phyloP scores from a whole-genome alignment of 2,888 invertebrate species.

The Xylota segnis region DNA sequence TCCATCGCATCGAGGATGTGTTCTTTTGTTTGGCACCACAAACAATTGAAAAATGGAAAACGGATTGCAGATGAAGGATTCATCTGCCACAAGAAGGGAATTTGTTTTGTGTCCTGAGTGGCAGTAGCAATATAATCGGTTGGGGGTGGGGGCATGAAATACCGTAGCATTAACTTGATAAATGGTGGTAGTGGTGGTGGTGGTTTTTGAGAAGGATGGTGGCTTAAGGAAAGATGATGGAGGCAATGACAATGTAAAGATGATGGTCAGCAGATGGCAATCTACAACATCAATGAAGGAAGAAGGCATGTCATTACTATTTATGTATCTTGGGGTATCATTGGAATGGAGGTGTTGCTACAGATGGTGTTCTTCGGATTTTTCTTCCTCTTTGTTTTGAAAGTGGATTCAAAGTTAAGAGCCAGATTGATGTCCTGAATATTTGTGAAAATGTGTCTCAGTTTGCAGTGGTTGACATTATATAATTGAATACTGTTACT shows the following conservation, averaged over 20 bases:
- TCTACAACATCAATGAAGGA: constrained; percentile 45
- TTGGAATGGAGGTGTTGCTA: constrained; percentile 19
- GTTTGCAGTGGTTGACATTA: too few species aligned
- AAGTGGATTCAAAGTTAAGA: constrained; percentile 1
- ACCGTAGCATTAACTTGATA: constrained; percentile 67
- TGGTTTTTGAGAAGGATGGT: constrained; percentile 6
- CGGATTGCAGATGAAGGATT: constrained; percentile 74
- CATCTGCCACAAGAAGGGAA: constrained; percentile 42
- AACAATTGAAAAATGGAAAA: constrained; percentile 75
- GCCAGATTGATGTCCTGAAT: background rate
- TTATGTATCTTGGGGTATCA: constrained; percentile 18
- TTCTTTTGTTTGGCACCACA: constrained; percentile 71
- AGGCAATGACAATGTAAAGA: constrained; percentile 67
- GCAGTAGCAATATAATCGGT: background rate
- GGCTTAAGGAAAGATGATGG: constrained; percentile 21
- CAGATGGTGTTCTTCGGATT: constrained; percentile 17
- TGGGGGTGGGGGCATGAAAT: constrained; percentile 35
- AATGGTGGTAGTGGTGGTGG: constrained; percentile 48
- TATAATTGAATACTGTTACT: too few species aligned
- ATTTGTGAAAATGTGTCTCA: background rate
- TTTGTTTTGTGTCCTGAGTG: constrained; percentile 67
- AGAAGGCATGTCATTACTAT: constrained; percentile 29
- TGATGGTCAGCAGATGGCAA: constrained; percentile 71
- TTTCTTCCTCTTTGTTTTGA: too few species aligned
- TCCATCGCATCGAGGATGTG: constrained; percentile 37